phyloP scores from a whole-genome alignment of 1,140 invertebrate species.

The Habropoda laboriosa region DNA sequence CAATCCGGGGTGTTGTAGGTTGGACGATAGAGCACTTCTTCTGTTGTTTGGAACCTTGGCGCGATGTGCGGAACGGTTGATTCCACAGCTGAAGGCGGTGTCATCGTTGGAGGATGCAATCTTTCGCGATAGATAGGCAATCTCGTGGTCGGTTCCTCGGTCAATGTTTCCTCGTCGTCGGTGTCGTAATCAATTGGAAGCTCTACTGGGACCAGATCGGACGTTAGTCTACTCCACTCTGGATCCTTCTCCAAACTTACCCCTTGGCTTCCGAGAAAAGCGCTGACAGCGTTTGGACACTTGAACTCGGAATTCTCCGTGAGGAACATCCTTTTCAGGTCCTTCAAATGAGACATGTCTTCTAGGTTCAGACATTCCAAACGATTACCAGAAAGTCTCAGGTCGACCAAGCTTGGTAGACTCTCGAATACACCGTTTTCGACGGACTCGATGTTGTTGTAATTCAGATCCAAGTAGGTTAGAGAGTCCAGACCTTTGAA shows the following conservation, averaged over 20 bases:
- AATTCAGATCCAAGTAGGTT: slow-evolving; percentile 76
- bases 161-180: slow-evolving; percentile 6
- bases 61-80: not conserved
- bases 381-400: slow-evolving; percentile 76
- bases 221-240: slow-evolving; percentile 60
- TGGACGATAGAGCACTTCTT: slow-evolving; percentile 37
- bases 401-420: slow-evolving; percentile 70
- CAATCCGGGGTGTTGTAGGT: not conserved
- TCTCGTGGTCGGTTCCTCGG: slow-evolving; percentile 4
- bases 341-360: slow-evolving; percentile 62
- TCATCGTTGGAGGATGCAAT: slow-evolving; percentile 12
- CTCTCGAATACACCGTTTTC: slow-evolving; percentile 73
- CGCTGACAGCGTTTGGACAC: slow-evolving; percentile 73
- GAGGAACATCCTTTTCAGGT: slow-evolving; percentile 74
- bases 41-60: not conserved
- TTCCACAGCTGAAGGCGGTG: not conserved
- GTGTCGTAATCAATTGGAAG: not conserved
- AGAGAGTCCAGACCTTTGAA: slow-evolving; percentile 71
- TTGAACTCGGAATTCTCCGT: slow-evolving; percentile 74
- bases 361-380: slow-evolving; percentile 74
- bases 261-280: slow-evolving; percentile 62
- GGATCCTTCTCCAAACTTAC: slow-evolving; percentile 72
- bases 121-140: slow-evolving; percentile 56
- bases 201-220: slow-evolving; percentile 56
- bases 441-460: slow-evolving; percentile 74